Evolutionary conservation across 1,140 invertebrate species (phyloP).

Genomic region (Hyles euphorbiae): DNA sequence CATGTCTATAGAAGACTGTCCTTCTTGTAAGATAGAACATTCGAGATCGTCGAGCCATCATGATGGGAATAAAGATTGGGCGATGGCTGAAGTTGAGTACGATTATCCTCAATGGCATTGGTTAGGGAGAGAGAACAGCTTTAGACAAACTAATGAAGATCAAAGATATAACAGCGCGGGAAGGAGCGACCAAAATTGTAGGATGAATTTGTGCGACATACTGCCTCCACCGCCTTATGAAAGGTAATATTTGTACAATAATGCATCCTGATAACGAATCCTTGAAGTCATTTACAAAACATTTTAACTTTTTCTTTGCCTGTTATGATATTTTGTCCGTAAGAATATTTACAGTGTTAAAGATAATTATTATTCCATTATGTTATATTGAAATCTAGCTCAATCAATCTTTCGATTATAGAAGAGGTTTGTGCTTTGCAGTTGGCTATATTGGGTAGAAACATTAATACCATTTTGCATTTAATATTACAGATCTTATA

Average conservation of each 20-base stretch:
- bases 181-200: constrained; percentile 60
- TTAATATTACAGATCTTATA: too few relatives aligned
- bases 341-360: too few relatives aligned
- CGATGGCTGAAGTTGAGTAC: constrained; percentile 63
- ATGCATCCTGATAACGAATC: too few relatives aligned
- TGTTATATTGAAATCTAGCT: too few relatives aligned
- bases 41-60: constrained; percentile 68
- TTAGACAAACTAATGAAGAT: constrained; percentile 53
- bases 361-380: too few relatives aligned
- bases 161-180: constrained; percentile 45
- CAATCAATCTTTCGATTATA: too few relatives aligned
- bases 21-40: constrained; percentile 63
- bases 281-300: too few relatives aligned
- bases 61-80: constrained; percentile 62
- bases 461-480: too few relatives aligned
- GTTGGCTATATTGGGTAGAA: too few relatives aligned
- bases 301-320: too few relatives aligned
- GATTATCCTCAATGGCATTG: constrained; percentile 72
- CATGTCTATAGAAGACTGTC: constrained; percentile 63
- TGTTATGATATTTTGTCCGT: too few relatives aligned
- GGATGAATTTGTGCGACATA: constrained; percentile 69
- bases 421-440: too few relatives aligned
- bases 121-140: constrained; percentile 61
- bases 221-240: constrained; percentile 68
- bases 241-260: constrained; percentile 34